These are phyloP conservation scores for Lepidocyrtinus sp. DNA, from an alignment of 2,888 invertebrate species.

Conservation along the genomic window DNA sequence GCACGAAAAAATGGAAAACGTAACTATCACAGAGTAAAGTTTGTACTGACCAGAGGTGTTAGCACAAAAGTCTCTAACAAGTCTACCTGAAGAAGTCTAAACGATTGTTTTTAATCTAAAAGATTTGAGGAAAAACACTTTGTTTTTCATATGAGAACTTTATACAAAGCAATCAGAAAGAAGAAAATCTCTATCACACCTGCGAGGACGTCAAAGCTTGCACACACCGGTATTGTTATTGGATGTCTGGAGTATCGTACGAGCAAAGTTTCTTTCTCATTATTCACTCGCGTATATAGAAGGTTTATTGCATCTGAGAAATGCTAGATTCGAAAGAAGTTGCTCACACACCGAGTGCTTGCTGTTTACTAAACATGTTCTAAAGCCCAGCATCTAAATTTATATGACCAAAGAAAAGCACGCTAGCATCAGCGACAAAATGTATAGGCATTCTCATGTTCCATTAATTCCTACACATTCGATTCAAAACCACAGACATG, in stretches of 20 bases:
- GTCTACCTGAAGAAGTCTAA: background rate
- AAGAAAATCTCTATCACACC: constrained; percentile 27
- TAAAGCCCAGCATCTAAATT: constrained; percentile 43
- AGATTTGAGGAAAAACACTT: constrained; percentile 1
- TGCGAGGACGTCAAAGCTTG: constrained; percentile 33
- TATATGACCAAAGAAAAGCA: constrained; percentile 27
- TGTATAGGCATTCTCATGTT: background rate
- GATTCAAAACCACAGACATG: background rate
- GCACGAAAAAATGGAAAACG: no score
- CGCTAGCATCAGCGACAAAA: background rate
- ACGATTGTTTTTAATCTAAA: background rate
- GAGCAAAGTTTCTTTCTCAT: constrained; percentile 42
- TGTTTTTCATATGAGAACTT: constrained; percentile 10
- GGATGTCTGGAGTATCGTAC: constrained; percentile 57
- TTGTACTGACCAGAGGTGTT: no score
- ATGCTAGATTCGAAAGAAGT: constrained; percentile 22
- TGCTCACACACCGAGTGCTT: constrained; percentile 53
- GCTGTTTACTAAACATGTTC: constrained; percentile 61
- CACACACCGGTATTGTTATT: constrained; percentile 50
- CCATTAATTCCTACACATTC: background rate
- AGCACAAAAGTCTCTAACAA: no score
- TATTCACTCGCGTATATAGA: constrained; percentile 16
- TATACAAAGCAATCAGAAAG: background rate
- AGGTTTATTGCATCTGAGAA: background rate
- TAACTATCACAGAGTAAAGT: constrained; percentile 23